phyloP scores from a whole-genome alignment of 2,888 invertebrate species.

The Acrocyrtus sp. region DNA sequence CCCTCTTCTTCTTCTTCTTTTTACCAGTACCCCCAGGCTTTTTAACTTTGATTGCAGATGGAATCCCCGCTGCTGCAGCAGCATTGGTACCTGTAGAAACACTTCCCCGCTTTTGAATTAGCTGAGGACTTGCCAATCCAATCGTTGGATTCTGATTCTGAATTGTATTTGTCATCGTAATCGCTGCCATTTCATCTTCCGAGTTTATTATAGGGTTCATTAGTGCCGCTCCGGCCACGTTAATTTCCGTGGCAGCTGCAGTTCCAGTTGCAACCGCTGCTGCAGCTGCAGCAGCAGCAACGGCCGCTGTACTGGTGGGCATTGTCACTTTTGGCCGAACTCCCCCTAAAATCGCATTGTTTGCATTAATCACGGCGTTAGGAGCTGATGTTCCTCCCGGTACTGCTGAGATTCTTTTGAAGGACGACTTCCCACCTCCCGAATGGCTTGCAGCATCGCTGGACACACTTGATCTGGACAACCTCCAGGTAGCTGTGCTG shows the following conservation, averaged over 20 bases:
- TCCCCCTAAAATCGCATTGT: conserved; percentile 38
- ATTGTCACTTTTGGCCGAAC: conserved; percentile 34
- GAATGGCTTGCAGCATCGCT: conserved; percentile 68
- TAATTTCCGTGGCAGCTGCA: neutral
- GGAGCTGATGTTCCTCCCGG: neutral
- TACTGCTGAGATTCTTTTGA: conserved; percentile 54
- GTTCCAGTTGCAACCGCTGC: conserved; percentile 18
- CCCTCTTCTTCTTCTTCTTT: conserved; percentile 45
- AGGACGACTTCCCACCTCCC: conserved; percentile 60
- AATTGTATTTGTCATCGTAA: conserved; percentile 26
- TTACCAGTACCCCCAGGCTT: neutral
- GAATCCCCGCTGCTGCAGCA: neutral
- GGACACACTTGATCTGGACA: conserved; percentile 84
- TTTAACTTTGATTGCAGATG: neutral
- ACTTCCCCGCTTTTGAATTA: neutral
- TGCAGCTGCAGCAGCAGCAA: conserved; percentile 43
- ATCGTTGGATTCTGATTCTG: conserved; percentile 27
- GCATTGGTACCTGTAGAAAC: neutral
- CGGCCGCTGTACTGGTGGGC: conserved; percentile 60
- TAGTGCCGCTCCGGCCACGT: neutral
- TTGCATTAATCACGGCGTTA: too few relatives aligned
- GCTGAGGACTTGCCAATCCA: neutral
- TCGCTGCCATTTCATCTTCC: conserved; percentile 28
- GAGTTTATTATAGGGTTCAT: too few relatives aligned
- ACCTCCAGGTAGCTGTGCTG: conserved; percentile 89